Base-by-base conservation (phyloP, 2,113 vertebrate species). In the Anoura caudifer region DNA sequence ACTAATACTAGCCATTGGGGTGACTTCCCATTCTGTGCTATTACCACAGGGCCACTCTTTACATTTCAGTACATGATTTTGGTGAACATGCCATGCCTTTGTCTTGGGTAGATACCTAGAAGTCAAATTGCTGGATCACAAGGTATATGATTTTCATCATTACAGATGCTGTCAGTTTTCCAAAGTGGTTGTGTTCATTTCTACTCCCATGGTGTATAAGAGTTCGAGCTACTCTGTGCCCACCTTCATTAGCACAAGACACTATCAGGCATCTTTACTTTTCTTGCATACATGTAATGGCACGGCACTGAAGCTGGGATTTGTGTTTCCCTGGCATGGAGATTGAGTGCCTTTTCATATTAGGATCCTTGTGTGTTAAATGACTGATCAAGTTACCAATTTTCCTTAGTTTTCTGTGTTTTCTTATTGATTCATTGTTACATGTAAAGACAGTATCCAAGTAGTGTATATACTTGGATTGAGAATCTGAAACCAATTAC, bases 71-170 rank as follows among this genome's bases (percentile, higher is more conserved):
- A 26, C 73, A n/a, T 38, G 17, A 67, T 72, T 67, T 87, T 73
- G 82, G 38, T 82, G 85, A 92, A 73, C 15, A 85, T 38, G 33
- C n/a, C n/a, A 3, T 77, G 31, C 36, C 70, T 94, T 90, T 90
- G 38, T 92, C 63, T 75, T 41, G 14, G 41, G 20, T 54, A 47
- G 41, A n/a, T 38, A 80, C 80, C 79, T 90, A 56, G 41, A 87
- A 77, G 33, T 50, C 59, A 50, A 86, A 90, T 76, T 87, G 65
- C 33, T 94, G 41, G 65, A 77, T 91, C 72, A 92, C 12, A 31
- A 31, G 31, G n/a, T 72, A 36, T 81, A 28, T 81, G 90, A 92
- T 97, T 96, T 92, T 85, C 76, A 90, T 95, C n/a, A 85, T 80
- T 73, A 90, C 17, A 80, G n/a, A 96, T 76, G 88, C 19, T 90